Evolutionary conservation across 2,797 vertebrate genomes (phyloP).

Genomic region (Bovichtus variegatus): DNA sequence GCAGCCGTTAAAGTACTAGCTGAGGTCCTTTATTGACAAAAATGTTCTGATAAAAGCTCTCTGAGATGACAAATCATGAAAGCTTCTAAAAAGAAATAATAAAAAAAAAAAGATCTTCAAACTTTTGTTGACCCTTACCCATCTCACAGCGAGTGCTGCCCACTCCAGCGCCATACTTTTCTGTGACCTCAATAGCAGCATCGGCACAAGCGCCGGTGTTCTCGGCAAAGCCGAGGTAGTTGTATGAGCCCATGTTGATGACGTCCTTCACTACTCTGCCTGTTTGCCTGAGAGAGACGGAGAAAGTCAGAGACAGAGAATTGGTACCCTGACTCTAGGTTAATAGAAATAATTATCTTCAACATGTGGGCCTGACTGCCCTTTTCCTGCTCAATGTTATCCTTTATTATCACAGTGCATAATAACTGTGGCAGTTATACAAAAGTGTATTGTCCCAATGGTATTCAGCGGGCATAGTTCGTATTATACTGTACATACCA

Average conservation of each 20-base stretch:
- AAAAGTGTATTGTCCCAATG: slow-evolving; percentile 8
- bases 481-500: background rate
- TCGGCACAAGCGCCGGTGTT: slow-evolving; percentile 90
- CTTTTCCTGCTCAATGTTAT: slow-evolving; percentile 22
- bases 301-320: slow-evolving; percentile 7
- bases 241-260: slow-evolving; percentile 99
- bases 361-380: background rate
- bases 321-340: background rate
- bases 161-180: slow-evolving; percentile 91
- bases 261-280: slow-evolving; percentile 92
- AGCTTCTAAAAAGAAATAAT: background rate
- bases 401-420: slow-evolving; percentile 6
- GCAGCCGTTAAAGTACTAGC: background rate
- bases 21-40: background rate
- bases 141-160: slow-evolving; percentile 94
- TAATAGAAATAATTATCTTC: slow-evolving; percentile 10
- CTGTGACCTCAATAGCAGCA: slow-evolving; percentile 85
- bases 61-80: background rate
- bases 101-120: background rate
- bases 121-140: slow-evolving; percentile 80
- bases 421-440: slow-evolving; percentile 11
- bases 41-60: background rate
- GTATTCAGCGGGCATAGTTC: background rate
- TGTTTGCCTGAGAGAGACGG: slow-evolving; percentile 87
- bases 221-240: slow-evolving; percentile 97